Evolutionary conservation across 2,888 invertebrate genomes (phyloP).

Genomic region (Acronicta psi): DNA sequence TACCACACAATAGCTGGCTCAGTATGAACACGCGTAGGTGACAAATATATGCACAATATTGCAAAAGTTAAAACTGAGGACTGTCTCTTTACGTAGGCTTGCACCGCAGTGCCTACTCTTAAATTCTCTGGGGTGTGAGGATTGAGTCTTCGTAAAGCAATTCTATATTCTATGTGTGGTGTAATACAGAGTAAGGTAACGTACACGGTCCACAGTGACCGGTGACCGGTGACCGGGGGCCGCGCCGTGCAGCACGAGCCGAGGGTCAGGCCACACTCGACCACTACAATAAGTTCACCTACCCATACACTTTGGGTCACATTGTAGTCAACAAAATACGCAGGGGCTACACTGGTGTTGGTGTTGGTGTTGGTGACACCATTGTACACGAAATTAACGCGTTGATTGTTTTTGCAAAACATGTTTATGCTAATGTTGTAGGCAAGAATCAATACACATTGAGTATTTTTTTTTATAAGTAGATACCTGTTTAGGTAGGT

Average conservation of each 20-base stretch:
- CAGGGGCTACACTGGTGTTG: too few relatives aligned
- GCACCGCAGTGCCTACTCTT: too few relatives aligned
- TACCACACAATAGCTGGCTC: background rate
- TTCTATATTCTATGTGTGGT: background rate
- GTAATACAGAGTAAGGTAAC: background rate
- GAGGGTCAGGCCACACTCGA: background rate
- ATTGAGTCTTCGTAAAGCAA: conserved; percentile 4
- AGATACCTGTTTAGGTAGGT: too few relatives aligned
- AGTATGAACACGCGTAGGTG: conserved; percentile 1
- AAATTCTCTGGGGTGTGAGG: background rate
- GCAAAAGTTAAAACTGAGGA: too few relatives aligned
- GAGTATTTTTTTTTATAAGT: too few relatives aligned
- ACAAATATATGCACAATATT: background rate
- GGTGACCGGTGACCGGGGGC: too few relatives aligned
- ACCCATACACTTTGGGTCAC: background rate
- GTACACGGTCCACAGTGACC: background rate
- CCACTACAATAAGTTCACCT: background rate
- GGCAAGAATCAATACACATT: too few relatives aligned
- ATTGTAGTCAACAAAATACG: too few relatives aligned
- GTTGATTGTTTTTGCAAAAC: too few relatives aligned
- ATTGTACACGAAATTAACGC: too few relatives aligned
- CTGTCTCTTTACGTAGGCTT: background rate
- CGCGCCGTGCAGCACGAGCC: background rate
- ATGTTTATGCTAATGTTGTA: too few relatives aligned
- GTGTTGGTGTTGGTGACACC: too few relatives aligned